Percentiles rank a stretch among this genome's conserved stretches.
Conservation (phyloP, 2,888 invertebrate genomes). For the Drosophila paracracens region DNA sequence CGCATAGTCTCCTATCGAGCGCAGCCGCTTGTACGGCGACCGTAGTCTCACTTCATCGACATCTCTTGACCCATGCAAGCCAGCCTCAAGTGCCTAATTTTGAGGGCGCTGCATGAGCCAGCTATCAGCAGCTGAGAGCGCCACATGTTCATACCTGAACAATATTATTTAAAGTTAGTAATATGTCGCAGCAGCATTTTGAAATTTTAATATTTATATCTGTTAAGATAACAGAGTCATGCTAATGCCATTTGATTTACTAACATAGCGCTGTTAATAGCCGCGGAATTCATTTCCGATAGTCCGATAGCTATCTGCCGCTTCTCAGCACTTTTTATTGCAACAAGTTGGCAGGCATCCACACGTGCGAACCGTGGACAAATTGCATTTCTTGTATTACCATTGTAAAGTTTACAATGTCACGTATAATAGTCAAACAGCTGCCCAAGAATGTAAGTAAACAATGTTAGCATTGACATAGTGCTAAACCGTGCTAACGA, state of each 20-base stretch:
- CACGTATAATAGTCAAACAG: slow-evolving; percentile 95
- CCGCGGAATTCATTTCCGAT: not conserved
- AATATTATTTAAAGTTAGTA: not conserved
- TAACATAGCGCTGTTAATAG: not conserved
- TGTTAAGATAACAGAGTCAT: not conserved
- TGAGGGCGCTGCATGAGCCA: no score
- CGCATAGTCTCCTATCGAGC: no score
- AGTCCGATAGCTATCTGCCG: not conserved
- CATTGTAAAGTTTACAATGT: slow-evolving; percentile 82
- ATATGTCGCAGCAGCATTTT: not conserved
- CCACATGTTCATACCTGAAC: no score
- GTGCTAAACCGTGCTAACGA: not conserved
- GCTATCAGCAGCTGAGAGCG: no score
- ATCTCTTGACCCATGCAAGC: no score
- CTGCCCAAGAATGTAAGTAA: slow-evolving; percentile 92
- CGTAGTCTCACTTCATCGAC: no score
- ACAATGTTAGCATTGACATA: not conserved
- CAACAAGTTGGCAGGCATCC: slow-evolving; percentile 37
- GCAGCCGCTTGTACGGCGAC: no score
- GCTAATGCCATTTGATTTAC: not conserved
- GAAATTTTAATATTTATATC: not conserved
- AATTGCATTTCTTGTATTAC: slow-evolving; percentile 49
- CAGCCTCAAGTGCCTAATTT: no score
- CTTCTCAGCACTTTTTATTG: slow-evolving; percentile 2
- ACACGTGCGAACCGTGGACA: slow-evolving; percentile 66